Evolutionary conservation across 2,888 invertebrate genomes (phyloP).

Genomic region (Pseudanteris insignis): DNA sequence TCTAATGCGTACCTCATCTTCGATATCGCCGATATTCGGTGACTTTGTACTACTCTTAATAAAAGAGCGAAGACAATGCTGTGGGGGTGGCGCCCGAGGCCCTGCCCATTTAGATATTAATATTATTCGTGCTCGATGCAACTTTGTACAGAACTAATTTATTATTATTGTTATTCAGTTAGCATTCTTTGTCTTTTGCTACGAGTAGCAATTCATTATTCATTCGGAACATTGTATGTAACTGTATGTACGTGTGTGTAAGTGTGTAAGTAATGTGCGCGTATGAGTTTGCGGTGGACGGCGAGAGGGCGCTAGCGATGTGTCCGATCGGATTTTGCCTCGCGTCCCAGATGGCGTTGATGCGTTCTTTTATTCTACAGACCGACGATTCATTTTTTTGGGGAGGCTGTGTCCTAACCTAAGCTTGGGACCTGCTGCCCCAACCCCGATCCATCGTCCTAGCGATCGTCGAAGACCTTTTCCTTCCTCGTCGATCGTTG

Average conservation of each 20-base stretch:
- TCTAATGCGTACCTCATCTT: slow-evolving; percentile 68
- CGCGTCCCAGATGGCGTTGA: slow-evolving; percentile 9
- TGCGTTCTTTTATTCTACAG: neutral
- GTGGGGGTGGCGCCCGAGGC: slow-evolving; percentile 51
- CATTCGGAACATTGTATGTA: slow-evolving; percentile 50
- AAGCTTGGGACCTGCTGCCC: neutral
- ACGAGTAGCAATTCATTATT: slow-evolving; percentile 53
- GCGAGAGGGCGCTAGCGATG: slow-evolving; percentile 1
- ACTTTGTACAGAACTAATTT: slow-evolving; percentile 67
- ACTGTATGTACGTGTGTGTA: slow-evolving; percentile 28
- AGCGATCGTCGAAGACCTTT: slow-evolving; percentile 6
- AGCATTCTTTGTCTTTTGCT: slow-evolving; percentile 58
- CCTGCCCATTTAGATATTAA: slow-evolving; percentile 57
- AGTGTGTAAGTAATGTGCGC: slow-evolving; percentile 18
- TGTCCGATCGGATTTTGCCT: slow-evolving; percentile 6
- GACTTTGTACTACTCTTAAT: slow-evolving; percentile 7
- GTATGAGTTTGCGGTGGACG: neutral
- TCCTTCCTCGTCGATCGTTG: too few species aligned
- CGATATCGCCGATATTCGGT: slow-evolving; percentile 21
- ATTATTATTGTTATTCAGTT: slow-evolving; percentile 53
- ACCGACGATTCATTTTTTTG: neutral
- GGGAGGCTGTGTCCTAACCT: slow-evolving; percentile 1
- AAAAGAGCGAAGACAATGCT: slow-evolving; percentile 50
- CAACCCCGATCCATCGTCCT: neutral
- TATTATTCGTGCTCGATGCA: slow-evolving; percentile 61